Evolutionary conservation across 2,888 invertebrate genomes (phyloP).

Genomic region (Lottia scabra): DNA sequence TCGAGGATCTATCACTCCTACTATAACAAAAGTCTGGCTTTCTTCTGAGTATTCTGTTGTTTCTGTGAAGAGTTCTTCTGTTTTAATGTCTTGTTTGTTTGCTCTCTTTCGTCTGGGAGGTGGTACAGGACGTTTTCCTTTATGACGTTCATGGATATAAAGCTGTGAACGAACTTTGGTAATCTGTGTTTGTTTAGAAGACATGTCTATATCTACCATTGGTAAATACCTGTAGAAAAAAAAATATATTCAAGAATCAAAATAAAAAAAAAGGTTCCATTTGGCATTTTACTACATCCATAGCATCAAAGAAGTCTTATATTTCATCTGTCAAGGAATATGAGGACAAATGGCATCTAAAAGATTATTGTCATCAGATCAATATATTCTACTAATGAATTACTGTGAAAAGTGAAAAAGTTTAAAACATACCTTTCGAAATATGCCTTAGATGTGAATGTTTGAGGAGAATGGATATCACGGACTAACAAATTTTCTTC

Average conservation of each 20-base stretch:
- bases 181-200: constrained; percentile 43
- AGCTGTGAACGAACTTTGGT: constrained; percentile 50
- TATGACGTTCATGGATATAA: constrained; percentile 56
- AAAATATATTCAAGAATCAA: too few species aligned
- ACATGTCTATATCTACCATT: constrained; percentile 48
- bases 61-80: constrained; percentile 13
- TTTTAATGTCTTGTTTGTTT: not conserved
- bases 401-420: too few species aligned
- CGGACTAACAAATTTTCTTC: constrained; percentile 45
- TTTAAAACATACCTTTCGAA: constrained; percentile 51
- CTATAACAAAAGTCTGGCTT: constrained; percentile 52
- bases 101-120: constrained; percentile 39
- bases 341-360: too few species aligned
- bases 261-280: too few species aligned
- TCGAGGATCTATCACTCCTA: constrained; percentile 62
- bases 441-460: constrained; percentile 57
- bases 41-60: constrained; percentile 35
- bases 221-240: constrained; percentile 46
- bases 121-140: constrained; percentile 37
- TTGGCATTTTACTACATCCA: too few species aligned
- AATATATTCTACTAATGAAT: too few species aligned
- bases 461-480: constrained; percentile 33
- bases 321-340: too few species aligned
- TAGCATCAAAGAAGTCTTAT: too few species aligned
- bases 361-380: too few species aligned